Base-by-base conservation (phyloP, 2,888 invertebrate species). In the Chirona hameri region DNA sequence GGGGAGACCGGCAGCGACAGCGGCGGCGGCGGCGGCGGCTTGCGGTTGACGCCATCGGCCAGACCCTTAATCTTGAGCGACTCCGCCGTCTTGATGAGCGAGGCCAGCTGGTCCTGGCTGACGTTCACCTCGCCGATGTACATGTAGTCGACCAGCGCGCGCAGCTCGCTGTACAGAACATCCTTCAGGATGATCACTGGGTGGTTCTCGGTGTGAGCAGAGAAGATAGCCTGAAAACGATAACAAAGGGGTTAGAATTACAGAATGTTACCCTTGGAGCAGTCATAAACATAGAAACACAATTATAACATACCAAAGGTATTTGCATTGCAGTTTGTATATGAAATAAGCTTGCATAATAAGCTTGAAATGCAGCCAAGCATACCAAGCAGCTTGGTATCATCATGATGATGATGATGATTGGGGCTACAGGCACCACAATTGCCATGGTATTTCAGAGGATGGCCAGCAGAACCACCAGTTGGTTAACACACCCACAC, bases 81-180 rank as follows among this genome's bases (percentile, higher is more conserved):
- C 90, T 96, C 96, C 1, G 96, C 96, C 79, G 96, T 95, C 89
- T 95, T 96, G 82, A 97, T 89, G 86, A 97, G 90, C 29, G 95
- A 94, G 81, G 94, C 93, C 87, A 97, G 90, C 89, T 96, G 95
- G 90, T 96, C 95, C 89, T 96, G 95, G 86, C 95, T 94, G 89
- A 96, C 95, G 90, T 95, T 96, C 82, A 96, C 96, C 90, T 96
- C 95, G 85, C 96, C 96, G 86, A 94, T 91, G 89, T 96, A 96
- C 95, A 96, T 96, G 87, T 95, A 96, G 89, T 95, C 95, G 93
- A 96, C 94, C 93, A 96, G 94, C 85, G 95, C 95, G 89, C 95
- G 92, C 86, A 96, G 89, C 89, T 96, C 95, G 88, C 93, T 93
- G 89, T 93, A 95, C 89, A 94, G 95, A 60, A 96, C 95, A 91